These are phyloP conservation scores for Sitta europaea DNA, from an alignment of 2,113 vertebrate genomes.

Conservation along the genomic window DNA sequence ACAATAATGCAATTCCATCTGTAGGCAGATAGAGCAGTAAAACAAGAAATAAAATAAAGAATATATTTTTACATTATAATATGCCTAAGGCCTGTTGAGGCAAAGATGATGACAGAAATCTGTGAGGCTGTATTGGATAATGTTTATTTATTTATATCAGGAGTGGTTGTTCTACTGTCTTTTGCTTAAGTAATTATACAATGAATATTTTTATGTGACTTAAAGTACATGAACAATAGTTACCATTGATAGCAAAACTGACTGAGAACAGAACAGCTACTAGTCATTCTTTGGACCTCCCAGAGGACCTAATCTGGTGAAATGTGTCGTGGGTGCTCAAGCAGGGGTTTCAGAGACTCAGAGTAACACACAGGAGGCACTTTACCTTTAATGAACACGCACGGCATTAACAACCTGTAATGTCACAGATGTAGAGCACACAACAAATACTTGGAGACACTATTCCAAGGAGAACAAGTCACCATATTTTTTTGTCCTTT, in stretches of 20 bases:
- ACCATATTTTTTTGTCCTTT: not conserved
- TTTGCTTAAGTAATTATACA: not conserved
- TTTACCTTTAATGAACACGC: constrained; percentile 27
- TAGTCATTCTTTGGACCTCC: not conserved
- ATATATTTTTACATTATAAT: not conserved
- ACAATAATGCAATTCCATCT: not conserved
- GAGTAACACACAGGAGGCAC: not conserved
- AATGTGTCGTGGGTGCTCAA: not conserved
- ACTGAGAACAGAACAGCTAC: not conserved
- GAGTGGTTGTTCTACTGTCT: not conserved
- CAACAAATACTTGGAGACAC: not conserved
- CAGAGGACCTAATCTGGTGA: not conserved
- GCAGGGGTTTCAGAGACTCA: not conserved
- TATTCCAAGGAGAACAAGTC: not conserved
- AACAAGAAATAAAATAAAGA: not conserved
- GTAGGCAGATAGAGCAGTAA: not conserved
- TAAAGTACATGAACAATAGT: not conserved
- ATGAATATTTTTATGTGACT: not conserved
- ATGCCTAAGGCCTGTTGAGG: not conserved
- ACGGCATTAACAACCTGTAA: constrained; percentile 17
- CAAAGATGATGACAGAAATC: not conserved
- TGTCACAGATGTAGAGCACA: constrained; percentile 22
- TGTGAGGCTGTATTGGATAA: not conserved
- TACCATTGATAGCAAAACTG: not conserved
- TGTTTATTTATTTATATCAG: not conserved